Evolutionary conservation across 1,140 invertebrate species (phyloP).

Genomic region (Monomorium pharaonis): DNA sequence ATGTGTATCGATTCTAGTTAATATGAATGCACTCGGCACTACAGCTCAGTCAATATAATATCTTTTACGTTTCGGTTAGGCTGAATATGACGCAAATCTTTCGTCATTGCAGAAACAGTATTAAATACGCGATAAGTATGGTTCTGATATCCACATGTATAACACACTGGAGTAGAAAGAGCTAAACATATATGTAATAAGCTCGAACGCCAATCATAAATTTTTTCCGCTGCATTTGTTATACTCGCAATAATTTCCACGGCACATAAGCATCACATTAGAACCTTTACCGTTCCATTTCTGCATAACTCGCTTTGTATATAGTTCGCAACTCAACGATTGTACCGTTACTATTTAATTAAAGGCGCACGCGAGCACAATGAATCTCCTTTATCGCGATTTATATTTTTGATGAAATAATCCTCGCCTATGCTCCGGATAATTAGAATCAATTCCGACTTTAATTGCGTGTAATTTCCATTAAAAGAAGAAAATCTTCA

Average conservation of each 20-base stretch:
- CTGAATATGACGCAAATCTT: slow-evolving; percentile 15
- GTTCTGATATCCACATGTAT: background rate
- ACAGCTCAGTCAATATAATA: background rate
- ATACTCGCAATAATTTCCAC: background rate
- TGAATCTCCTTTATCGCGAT: slow-evolving; percentile 14
- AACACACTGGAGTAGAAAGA: too few relatives aligned
- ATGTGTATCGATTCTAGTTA: background rate
- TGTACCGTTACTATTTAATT: slow-evolving; percentile 32
- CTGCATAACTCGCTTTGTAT: background rate
- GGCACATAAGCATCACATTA: background rate
- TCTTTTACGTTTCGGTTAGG: background rate
- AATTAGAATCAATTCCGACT: background rate
- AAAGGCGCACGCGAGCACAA: background rate
- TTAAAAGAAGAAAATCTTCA: background rate
- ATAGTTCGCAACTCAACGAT: background rate
- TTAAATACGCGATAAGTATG: slow-evolving; percentile 2
- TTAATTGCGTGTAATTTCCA: background rate
- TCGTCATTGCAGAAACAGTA: slow-evolving; percentile 37
- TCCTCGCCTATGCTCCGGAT: background rate
- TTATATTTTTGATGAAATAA: background rate
- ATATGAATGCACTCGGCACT: background rate
- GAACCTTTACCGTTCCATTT: background rate
- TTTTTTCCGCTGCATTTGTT: background rate
- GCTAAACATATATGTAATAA: slow-evolving; percentile 1
- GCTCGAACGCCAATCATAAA: background rate